phyloP scores from a whole-genome alignment of 2,888 invertebrate species.

The Tromatobia lineatoria region DNA sequence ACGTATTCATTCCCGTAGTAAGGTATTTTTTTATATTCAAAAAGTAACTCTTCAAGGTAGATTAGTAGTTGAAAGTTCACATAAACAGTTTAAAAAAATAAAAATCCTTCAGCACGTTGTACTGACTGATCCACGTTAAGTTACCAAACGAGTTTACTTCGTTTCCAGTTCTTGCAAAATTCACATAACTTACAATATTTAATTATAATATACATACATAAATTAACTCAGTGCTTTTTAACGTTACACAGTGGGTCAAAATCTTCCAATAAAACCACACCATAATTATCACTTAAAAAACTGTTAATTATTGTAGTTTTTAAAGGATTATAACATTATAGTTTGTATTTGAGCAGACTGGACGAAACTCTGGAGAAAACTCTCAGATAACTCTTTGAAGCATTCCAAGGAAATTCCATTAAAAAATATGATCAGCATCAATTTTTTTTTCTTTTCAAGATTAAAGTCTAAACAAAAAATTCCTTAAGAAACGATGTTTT shows the following conservation, averaged over 20 bases:
- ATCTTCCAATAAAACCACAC: neutral
- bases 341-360: too few species aligned
- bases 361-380: too few species aligned
- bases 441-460: too few species aligned
- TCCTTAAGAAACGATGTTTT: too few species aligned
- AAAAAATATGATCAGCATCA: too few species aligned
- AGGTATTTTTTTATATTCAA: neutral
- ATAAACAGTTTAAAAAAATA: neutral
- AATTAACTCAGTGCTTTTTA: neutral
- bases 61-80: neutral
- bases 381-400: too few species aligned
- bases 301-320: neutral
- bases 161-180: neutral
- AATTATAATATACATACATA: neutral
- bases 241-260: neutral
- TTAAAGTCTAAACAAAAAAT: too few species aligned
- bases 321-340: neutral
- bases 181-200: neutral
- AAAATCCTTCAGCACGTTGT: neutral
- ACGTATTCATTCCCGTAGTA: too few species aligned
- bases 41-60: too few species aligned
- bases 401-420: too few species aligned
- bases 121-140: neutral
- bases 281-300: neutral
- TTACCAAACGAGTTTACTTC: constrained; percentile 5